phyloP scores from a whole-genome alignment of 2,888 invertebrate species.

The Hetaerina titia region DNA sequence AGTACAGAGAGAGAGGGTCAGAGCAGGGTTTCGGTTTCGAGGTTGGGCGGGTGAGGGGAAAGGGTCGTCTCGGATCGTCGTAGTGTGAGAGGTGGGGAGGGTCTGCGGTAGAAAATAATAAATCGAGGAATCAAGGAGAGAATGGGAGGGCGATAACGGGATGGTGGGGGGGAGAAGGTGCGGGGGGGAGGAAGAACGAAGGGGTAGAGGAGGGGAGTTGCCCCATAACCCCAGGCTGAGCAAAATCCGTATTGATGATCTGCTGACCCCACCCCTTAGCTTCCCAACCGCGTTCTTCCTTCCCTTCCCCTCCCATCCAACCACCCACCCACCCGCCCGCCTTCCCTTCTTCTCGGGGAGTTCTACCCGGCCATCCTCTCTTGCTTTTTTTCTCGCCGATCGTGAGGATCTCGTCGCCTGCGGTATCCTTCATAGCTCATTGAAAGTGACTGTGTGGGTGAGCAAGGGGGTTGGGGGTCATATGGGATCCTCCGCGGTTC shows the following conservation, averaged over 20 bases:
- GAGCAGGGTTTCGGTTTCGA: background rate
- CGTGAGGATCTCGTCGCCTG: constrained; percentile 52
- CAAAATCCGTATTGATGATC: constrained; percentile 67
- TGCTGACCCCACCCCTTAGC: constrained; percentile 50
- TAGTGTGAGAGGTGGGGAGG: background rate
- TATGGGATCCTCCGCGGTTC: background rate
- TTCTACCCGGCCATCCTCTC: background rate
- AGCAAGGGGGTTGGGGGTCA: background rate
- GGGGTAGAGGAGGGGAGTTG: background rate
- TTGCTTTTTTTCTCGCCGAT: background rate
- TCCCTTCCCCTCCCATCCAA: background rate
- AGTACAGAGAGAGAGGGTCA: background rate
- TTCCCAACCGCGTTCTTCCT: constrained; percentile 38
- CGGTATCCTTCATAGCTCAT: constrained; percentile 39
- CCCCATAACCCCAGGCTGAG: constrained; percentile 56
- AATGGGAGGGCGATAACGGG: background rate
- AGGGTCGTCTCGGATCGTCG: background rate
- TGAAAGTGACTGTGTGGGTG: constrained; percentile 45
- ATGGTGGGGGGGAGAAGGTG: background rate
- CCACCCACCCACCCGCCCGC: background rate
- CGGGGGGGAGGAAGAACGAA: background rate
- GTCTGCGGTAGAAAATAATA: constrained; percentile 37
- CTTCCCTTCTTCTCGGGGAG: background rate
- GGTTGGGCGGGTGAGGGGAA: background rate
- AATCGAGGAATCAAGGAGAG: constrained; percentile 51